Evolutionary conservation across 2,888 invertebrate species (phyloP).

Genomic region (Melipona beecheii): DNA sequence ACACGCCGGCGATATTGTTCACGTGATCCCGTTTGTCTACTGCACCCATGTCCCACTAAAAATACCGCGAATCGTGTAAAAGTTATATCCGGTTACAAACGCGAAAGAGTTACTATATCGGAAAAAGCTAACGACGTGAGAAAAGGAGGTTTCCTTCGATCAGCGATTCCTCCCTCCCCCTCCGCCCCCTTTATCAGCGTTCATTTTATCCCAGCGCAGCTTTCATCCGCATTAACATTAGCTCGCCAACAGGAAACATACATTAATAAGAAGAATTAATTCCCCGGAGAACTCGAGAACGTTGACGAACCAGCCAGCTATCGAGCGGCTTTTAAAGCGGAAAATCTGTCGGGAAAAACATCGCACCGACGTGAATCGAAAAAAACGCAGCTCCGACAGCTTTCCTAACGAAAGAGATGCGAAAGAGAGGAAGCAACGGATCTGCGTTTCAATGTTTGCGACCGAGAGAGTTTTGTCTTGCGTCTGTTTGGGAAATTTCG

Average conservation of each 20-base stretch:
- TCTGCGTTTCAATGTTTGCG: not conserved
- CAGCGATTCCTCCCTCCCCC: slow-evolving; percentile 36
- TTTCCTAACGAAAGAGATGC: no score
- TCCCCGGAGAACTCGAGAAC: not conserved
- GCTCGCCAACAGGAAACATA: not conserved
- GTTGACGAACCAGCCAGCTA: not conserved
- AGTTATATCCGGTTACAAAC: slow-evolving; percentile 44
- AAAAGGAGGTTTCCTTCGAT: slow-evolving; percentile 50
- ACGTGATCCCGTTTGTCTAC: not conserved
- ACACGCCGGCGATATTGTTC: not conserved
- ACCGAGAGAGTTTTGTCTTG: slow-evolving; percentile 10
- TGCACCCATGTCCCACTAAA: slow-evolving; percentile 21
- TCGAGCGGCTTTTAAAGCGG: not conserved
- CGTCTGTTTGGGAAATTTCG: slow-evolving; percentile 15
- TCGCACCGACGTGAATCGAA: not conserved
- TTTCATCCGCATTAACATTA: slow-evolving; percentile 32
- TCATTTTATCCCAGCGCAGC: slow-evolving; percentile 19
- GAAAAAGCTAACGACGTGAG: slow-evolving; percentile 51
- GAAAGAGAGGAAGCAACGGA: no score
- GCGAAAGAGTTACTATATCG: slow-evolving; percentile 48
- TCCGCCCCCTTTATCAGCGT: slow-evolving; percentile 20
- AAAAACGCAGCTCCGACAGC: not conserved
- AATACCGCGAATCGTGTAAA: slow-evolving; percentile 45
- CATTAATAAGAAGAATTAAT: slow-evolving; percentile 41
- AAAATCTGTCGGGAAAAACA: not conserved